Evolutionary conservation across 1,140 invertebrate species (phyloP).

Genomic region (Spodoptera litura): DNA sequence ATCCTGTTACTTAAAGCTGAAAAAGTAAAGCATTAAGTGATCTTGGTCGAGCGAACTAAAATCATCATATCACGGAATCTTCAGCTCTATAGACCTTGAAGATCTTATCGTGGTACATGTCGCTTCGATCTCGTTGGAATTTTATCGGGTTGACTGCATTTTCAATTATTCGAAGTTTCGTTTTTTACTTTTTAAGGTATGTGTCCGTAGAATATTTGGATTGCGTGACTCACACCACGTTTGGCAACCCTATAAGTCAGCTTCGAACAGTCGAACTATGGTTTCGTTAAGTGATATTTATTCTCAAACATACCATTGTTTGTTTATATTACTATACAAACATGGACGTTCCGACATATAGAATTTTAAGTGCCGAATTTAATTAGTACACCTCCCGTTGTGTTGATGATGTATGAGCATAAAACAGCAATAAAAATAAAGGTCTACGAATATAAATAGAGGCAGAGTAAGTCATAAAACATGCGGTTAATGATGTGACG

Average conservation of each 20-base stretch:
- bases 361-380: slow-evolving; percentile 46
- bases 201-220: slow-evolving; percentile 12
- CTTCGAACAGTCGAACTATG: slow-evolving; percentile 29
- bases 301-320: slow-evolving; percentile 49
- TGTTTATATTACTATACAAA: slow-evolving; percentile 37
- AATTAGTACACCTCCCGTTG: slow-evolving; percentile 32
- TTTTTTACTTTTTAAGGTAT: slow-evolving; percentile 15
- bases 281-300: slow-evolving; percentile 51
- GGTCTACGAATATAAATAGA: slow-evolving; percentile 42
- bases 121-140: neutral
- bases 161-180: slow-evolving; percentile 15
- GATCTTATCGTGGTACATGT: slow-evolving; percentile 19
- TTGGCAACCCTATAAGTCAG: slow-evolving; percentile 31
- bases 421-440: slow-evolving; percentile 37
- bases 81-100: slow-evolving; percentile 1
- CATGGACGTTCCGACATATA: slow-evolving; percentile 8
- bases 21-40: slow-evolving; percentile 9
- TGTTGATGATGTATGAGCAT: slow-evolving; percentile 32
- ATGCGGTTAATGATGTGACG: slow-evolving; percentile 36
- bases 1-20: slow-evolving; percentile 14
- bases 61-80: slow-evolving; percentile 14
- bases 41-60: neutral
- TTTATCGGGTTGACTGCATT: slow-evolving; percentile 9
- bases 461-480: slow-evolving; percentile 33
- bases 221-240: slow-evolving; percentile 33